Evolutionary conservation across 1,140 invertebrate genomes (phyloP).

Genomic region (Drosophila simulans): DNA sequence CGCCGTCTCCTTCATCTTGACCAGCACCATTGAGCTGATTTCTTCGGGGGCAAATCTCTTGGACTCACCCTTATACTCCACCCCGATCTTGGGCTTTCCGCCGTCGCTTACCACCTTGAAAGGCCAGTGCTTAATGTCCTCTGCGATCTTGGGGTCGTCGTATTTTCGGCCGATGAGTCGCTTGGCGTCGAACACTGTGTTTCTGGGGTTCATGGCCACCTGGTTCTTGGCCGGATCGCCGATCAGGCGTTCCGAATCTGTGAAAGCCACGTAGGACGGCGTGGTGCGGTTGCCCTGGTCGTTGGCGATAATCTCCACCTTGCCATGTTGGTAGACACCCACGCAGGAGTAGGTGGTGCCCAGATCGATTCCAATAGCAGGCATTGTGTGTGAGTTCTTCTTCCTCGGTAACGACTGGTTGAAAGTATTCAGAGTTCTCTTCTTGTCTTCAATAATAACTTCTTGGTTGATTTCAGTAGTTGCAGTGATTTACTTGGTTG

Average conservation of each 20-base stretch:
- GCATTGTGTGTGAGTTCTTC: conserved; percentile 66
- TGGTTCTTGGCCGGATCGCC: conserved; percentile 95
- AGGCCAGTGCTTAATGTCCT: conserved; percentile 91
- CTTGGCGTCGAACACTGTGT: conserved; percentile 85
- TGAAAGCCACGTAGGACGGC: conserved; percentile 98
- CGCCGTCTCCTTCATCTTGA: conserved; percentile 93
- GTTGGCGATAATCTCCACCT: conserved; percentile 96
- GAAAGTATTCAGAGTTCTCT: neutral
- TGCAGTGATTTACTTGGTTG: neutral
- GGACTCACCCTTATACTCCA: conserved; percentile 89
- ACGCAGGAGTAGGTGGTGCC: conserved; percentile 93
- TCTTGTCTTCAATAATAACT: conserved; percentile 6
- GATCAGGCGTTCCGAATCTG: conserved; percentile 97
- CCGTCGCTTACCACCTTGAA: conserved; percentile 89
- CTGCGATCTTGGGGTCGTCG: conserved; percentile 90
- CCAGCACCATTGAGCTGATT: conserved; percentile 91
- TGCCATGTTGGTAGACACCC: conserved; percentile 92
- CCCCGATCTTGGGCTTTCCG: conserved; percentile 89
- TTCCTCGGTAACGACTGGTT: neutral
- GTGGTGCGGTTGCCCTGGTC: conserved; percentile 98
- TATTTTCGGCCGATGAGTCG: conserved; percentile 88
- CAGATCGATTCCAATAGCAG: conserved; percentile 91
- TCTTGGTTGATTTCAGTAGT: conserved; percentile 9
- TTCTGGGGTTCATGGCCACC: conserved; percentile 82
- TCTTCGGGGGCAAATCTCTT: conserved; percentile 92